Evolutionary conservation across 2,888 invertebrate species (phyloP).

Genomic region (Drepanosiphum platanoidis): DNA sequence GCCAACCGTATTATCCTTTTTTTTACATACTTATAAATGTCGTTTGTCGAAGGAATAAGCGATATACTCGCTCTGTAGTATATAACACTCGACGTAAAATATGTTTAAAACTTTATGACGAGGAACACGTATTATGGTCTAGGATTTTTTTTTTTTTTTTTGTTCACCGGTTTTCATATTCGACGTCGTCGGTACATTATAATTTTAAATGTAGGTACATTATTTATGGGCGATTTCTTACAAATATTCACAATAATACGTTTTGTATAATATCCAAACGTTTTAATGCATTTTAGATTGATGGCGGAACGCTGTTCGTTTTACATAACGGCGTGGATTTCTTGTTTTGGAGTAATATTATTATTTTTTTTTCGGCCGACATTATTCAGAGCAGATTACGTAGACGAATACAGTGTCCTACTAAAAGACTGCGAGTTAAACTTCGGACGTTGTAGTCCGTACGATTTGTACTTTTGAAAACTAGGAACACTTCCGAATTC

Average conservation of each 20-base stretch:
- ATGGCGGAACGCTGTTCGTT: neutral
- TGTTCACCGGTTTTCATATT: neutral
- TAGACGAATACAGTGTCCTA: no score
- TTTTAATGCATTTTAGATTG: neutral
- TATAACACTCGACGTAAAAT: neutral
- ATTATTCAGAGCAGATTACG: no score
- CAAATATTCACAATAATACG: neutral
- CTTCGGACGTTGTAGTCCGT: no score
- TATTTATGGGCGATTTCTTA: neutral
- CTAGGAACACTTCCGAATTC: no score
- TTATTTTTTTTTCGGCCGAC: no score
- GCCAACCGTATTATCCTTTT: neutral
- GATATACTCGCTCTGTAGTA: no score
- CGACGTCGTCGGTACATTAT: neutral
- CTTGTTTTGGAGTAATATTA: neutral
- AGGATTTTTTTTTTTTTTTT: neutral
- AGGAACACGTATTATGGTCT: no score
- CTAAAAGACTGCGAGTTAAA: no score
- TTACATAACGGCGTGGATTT: no score
- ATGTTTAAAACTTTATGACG: neutral
- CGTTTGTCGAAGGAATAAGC: neutral
- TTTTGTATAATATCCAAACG: neutral
- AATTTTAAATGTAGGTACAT: neutral
- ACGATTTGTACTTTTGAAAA: no score
- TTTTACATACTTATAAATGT: neutral